phyloP scores from a whole-genome alignment of 2,888 invertebrate genomes.

The Leucoma salicis region DNA sequence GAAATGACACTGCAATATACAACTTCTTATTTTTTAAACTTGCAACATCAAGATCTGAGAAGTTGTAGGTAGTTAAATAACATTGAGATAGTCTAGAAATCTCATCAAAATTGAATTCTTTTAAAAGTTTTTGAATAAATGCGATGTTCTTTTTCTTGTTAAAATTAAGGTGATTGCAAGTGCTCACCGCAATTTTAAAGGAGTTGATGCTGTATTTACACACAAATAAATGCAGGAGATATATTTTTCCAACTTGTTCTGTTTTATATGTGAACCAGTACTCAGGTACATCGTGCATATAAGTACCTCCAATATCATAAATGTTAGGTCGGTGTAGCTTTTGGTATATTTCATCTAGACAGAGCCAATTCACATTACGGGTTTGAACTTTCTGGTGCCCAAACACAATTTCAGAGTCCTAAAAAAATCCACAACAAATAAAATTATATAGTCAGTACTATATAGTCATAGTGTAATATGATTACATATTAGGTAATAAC shows the following conservation, averaged over 20 bases:
- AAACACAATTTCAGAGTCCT: conserved; percentile 47
- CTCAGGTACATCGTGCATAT: conserved; percentile 55
- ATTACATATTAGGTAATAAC: background rate
- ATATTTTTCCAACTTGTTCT: conserved; percentile 52
- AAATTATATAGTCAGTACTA: too few relatives aligned
- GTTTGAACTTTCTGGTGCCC: conserved; percentile 58
- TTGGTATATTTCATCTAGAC: conserved; percentile 54
- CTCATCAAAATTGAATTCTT: conserved; percentile 43
- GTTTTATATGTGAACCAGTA: conserved; percentile 63
- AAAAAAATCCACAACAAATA: conserved; percentile 27
- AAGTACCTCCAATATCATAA: conserved; percentile 70
- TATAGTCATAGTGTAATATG: too few relatives aligned
- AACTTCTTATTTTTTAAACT: conserved; percentile 53
- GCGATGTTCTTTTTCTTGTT: conserved; percentile 48
- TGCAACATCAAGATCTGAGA: conserved; percentile 57
- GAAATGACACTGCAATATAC: conserved; percentile 52
- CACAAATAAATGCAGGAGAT: conserved; percentile 63
- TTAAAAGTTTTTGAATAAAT: conserved; percentile 43
- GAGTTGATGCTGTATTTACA: conserved; percentile 49
- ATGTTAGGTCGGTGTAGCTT: conserved; percentile 62
- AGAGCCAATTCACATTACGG: conserved; percentile 57
- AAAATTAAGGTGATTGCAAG: conserved; percentile 41
- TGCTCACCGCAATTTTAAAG: conserved; percentile 49
- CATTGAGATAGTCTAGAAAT: conserved; percentile 23
- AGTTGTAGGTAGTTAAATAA: conserved; percentile 57